Evolutionary conservation across 2,888 invertebrate species (phyloP).

Genomic region (Callinectes sapidus): DNA sequence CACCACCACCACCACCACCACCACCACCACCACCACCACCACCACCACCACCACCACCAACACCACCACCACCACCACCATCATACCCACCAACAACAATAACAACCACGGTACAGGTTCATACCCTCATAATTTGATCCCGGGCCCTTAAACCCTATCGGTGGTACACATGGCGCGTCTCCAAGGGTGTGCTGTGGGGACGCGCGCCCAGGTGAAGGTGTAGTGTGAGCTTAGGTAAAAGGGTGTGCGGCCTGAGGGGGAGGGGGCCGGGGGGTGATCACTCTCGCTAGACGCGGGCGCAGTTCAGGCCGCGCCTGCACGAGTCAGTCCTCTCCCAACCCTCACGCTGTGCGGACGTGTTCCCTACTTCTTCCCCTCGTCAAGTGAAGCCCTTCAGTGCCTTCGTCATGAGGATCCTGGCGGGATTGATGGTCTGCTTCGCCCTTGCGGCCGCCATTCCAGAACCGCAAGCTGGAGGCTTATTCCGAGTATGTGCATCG

Average conservation of each 20-base stretch:
- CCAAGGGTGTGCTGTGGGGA: neutral
- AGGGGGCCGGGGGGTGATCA: neutral
- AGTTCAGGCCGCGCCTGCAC: neutral
- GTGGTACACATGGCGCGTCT: neutral
- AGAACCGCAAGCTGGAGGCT: constrained; percentile 42
- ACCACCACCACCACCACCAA: neutral
- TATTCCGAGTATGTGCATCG: constrained; percentile 53
- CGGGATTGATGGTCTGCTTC: constrained; percentile 53
- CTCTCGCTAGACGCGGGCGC: constrained; percentile 45
- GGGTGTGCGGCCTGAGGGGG: neutral
- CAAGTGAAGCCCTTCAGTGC: constrained; percentile 35
- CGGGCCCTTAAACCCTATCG: neutral
- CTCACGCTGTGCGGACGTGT: constrained; percentile 53
- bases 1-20: neutral
- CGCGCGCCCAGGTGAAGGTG: constrained; percentile 20
- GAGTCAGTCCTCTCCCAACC: constrained; percentile 55
- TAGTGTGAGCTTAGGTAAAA: neutral
- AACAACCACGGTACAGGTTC: neutral
- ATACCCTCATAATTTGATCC: neutral
- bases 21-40: neutral
- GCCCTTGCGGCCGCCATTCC: constrained; percentile 58
- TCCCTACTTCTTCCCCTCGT: constrained; percentile 31
- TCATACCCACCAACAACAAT: neutral
- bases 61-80: neutral
- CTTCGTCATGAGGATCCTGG: constrained; percentile 63